Evolutionary conservation across 2,888 invertebrate genomes (phyloP).

Genomic region (Lepidocyrtinus sp.): DNA sequence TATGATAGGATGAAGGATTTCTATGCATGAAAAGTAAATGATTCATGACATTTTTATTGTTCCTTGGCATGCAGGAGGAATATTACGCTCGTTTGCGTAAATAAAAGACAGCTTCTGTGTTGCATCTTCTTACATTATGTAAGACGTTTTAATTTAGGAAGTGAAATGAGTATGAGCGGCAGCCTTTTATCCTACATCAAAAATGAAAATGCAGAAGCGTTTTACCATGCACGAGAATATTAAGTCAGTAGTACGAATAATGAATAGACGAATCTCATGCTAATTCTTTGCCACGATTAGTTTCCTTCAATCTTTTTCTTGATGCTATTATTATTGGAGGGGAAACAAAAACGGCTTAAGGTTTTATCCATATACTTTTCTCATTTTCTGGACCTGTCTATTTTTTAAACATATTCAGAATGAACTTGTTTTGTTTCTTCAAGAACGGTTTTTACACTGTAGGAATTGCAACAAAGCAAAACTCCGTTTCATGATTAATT

Average conservation of each 20-base stretch:
- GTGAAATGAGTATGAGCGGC: not conserved
- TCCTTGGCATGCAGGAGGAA: not conserved
- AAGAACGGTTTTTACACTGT: too few relatives aligned
- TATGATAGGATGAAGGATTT: not conserved
- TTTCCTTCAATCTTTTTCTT: not conserved
- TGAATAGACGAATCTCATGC: constrained; percentile 33
- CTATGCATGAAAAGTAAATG: not conserved
- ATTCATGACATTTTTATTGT: constrained; percentile 13
- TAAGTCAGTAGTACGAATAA: not conserved
- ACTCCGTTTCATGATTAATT: too few relatives aligned
- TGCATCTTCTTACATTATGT: constrained; percentile 9
- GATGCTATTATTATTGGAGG: constrained; percentile 10
- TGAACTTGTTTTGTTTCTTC: too few relatives aligned
- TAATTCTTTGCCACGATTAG: constrained; percentile 35
- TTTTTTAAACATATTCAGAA: too few relatives aligned
- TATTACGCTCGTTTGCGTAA: not conserved
- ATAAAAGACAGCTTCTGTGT: not conserved
- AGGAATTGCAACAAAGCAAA: too few relatives aligned
- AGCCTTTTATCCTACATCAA: not conserved
- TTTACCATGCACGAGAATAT: not conserved
- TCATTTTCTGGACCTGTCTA: too few relatives aligned
- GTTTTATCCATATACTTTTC: too few relatives aligned
- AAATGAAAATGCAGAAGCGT: not conserved
- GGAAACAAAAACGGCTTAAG: too few relatives aligned
- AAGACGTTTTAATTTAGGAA: constrained; percentile 8